Evolutionary conservation across 2,888 invertebrate species (phyloP), one percentile per base, ranked within the genome.

Genomic region (Blomia tropicalis): DNA sequence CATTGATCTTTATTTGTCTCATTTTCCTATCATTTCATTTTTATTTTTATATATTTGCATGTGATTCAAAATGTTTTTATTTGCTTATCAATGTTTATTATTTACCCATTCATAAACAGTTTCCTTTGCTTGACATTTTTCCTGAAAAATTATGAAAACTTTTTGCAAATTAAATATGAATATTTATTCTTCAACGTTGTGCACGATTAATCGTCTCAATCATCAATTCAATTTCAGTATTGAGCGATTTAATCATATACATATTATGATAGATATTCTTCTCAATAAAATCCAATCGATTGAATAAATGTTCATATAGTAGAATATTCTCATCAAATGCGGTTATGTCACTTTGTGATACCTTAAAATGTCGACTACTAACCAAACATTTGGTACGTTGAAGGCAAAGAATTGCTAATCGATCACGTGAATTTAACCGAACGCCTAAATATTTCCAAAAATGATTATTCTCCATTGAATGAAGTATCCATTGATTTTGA

Each of bases 201-300:
- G n/a, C n/a, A n/a, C n/a, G n/a, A n/a, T n/a, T n/a, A n/a, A n/a
- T n/a, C n/a, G n/a, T n/a, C n/a, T n/a, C n/a, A n/a, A n/a, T n/a
- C n/a, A 47, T 27, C 22, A n/a, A 25, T 19, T 47, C 23, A 7
- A 47, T 22, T n/a, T 7, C 7, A 7, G 22, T 11, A 19, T 47
- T 47, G 51, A 47, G 7, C 51, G 51, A 25, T 7, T 47, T 47
- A 14, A 47, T 7, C n/a, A n/a, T 19, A n/a, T 47, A 47, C 51
- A n/a, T 11, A 47, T 47, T 47, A n/a, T 47, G 51, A n/a, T 47
- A 47, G 51, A 47, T 47, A n/a, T 47, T 47, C 22, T 47, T 47
- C 51, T 47, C 51, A n/a, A 47, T 47, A 47, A 47, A 47, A 47
- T 47, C 51, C 22, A 47, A 27, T 14, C 51, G 51, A 47, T 47